Conservation (phyloP, 2,797 vertebrate genomes). For the Clarias pachynema region DNA sequence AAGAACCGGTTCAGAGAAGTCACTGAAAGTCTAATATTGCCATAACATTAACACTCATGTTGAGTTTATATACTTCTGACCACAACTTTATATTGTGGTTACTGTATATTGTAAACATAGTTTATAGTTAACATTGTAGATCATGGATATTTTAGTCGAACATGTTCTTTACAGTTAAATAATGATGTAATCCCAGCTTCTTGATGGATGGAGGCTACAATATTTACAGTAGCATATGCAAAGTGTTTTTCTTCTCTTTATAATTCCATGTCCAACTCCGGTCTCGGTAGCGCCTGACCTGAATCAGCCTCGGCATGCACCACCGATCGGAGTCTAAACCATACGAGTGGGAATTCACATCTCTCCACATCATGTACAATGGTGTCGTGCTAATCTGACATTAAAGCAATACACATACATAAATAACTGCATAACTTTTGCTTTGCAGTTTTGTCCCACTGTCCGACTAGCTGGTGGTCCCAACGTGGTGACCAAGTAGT, state of each 20-base stretch:
- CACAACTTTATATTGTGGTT: not conserved
- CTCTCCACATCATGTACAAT: not conserved
- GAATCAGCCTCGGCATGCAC: not conserved
- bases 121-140: not conserved
- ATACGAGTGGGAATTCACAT: not conserved
- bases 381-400: not conserved
- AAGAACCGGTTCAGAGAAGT: too few relatives aligned
- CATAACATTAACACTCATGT: too few relatives aligned
- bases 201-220: not conserved
- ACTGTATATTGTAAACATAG: not conserved
- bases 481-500: not conserved
- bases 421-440: not conserved
- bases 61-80: too few relatives aligned
- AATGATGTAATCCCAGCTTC: not conserved
- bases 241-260: not conserved
- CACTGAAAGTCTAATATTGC: too few relatives aligned
- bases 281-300: not conserved
- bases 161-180: not conserved
- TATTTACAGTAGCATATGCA: not conserved
- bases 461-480: not conserved
- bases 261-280: not conserved
- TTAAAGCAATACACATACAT: not conserved
- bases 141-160: not conserved
- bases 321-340: not conserved
- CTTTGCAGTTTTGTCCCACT: not conserved